Conservation (phyloP, 2,797 vertebrate genomes). For the Ctenopoma kingsleyae region DNA sequence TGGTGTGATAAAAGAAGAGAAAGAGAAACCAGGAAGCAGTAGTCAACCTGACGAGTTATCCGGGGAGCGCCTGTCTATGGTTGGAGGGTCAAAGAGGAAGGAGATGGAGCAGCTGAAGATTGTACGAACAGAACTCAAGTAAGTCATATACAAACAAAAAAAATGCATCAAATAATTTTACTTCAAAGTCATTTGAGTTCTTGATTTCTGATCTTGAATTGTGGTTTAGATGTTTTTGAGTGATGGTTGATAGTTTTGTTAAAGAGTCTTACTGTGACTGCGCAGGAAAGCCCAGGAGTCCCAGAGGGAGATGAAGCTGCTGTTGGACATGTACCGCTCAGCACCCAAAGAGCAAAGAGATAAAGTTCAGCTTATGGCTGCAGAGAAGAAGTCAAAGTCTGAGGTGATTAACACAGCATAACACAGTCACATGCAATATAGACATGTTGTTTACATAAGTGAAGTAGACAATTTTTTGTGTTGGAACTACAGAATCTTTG, state of each 20-base stretch:
- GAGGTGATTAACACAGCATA: conserved; percentile 84
- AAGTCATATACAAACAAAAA: conserved; percentile 48
- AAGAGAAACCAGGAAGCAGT: conserved; percentile 82
- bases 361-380: conserved; percentile 98
- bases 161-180: neutral
- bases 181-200: no score
- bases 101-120: conserved; percentile 96
- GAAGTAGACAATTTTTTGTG: no score
- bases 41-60: conserved; percentile 79
- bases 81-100: conserved; percentile 92
- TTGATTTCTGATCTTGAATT: neutral
- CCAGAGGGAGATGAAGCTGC: conserved; percentile 96
- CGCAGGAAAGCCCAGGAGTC: conserved; percentile 96
- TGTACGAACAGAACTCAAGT: conserved; percentile 94
- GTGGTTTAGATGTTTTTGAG: neutral
- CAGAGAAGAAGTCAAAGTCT: conserved; percentile 96
- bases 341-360: conserved; percentile 98
- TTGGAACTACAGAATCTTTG: no score
- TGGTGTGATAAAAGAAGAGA: conserved; percentile 80
- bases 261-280: conserved; percentile 6
- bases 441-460: neutral
- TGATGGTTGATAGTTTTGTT: conserved; percentile 11
- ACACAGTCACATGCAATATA: neutral
- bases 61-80: conserved; percentile 79
- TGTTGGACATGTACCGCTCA: conserved; percentile 97